Evolutionary conservation across 2,888 invertebrate species (phyloP).

Genomic region (Piscicola geometra): DNA sequence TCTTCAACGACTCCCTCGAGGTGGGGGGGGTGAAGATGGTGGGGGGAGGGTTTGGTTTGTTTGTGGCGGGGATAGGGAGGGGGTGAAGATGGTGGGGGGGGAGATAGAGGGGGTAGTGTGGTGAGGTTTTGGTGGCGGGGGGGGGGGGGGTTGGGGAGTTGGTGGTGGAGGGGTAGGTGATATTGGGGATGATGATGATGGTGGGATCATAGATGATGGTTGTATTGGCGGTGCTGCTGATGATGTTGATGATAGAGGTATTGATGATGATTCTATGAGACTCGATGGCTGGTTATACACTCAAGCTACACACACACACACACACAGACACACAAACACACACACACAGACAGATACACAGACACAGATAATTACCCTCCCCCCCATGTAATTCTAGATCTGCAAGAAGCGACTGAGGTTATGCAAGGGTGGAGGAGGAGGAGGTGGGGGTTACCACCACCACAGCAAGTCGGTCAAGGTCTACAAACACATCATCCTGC

Average conservation of each 20-base stretch:
- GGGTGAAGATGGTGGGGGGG: not conserved
- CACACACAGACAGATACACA: not conserved
- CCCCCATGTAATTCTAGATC: too few relatives aligned
- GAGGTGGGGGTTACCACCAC: constrained; percentile 58
- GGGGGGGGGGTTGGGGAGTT: not conserved
- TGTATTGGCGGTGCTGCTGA: too few relatives aligned
- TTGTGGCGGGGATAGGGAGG: not conserved
- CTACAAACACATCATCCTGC: constrained; percentile 82
- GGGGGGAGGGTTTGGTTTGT: too few relatives aligned
- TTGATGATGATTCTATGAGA: too few relatives aligned
- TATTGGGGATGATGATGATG: too few relatives aligned
- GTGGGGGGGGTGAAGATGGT: constrained; percentile 59
- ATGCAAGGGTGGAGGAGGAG: not conserved
- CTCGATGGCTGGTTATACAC: too few relatives aligned
- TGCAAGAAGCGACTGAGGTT: constrained; percentile 20
- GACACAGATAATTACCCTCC: not conserved
- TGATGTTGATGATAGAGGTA: too few relatives aligned
- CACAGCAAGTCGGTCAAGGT: constrained; percentile 63
- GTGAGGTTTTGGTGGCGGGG: not conserved
- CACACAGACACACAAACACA: too few relatives aligned
- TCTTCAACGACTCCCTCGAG: constrained; percentile 90
- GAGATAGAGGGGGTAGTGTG: not conserved
- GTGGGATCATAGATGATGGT: too few relatives aligned
- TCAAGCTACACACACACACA: too few relatives aligned
- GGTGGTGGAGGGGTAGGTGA: not conserved